These are phyloP conservation scores for Cichladusa arquata DNA, from an alignment of 2,113 vertebrate species.

Conservation along the genomic window DNA sequence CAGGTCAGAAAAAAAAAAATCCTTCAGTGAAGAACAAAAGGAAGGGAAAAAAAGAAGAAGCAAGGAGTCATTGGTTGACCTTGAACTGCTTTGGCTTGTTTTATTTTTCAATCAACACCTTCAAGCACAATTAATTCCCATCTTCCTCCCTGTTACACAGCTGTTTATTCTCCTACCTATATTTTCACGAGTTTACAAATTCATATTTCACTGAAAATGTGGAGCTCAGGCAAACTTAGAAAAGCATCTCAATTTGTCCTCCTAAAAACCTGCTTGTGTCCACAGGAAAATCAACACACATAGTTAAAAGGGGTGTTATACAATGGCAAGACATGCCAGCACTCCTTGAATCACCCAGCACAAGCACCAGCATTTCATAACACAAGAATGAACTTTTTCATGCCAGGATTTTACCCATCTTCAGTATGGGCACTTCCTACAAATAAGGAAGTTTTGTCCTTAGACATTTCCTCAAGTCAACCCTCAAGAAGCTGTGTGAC, in stretches of 20 bases:
- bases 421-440: neutral
- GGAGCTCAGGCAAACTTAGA: neutral
- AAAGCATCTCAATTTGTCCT: neutral
- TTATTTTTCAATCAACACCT: neutral
- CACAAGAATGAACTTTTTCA: neutral
- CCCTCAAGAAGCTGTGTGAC: neutral
- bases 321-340: fast-evolving
- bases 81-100: neutral
- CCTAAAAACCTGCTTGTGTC: neutral
- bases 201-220: neutral
- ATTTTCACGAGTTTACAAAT: neutral
- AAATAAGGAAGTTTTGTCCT: neutral
- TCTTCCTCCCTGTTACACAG: neutral
- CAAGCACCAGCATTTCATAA: neutral
- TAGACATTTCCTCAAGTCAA: neutral
- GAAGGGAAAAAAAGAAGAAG: neutral
- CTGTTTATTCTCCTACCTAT: neutral
- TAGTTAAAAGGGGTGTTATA: fast-evolving
- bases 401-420: neutral
- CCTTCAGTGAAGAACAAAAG: too few species aligned
- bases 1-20: neutral
- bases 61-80: neutral
- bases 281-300: neutral
- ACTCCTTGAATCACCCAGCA: neutral
- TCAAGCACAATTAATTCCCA: neutral